phyloP scores from a whole-genome alignment of 2,888 invertebrate species.

The Linhomoeus sp. region DNA sequence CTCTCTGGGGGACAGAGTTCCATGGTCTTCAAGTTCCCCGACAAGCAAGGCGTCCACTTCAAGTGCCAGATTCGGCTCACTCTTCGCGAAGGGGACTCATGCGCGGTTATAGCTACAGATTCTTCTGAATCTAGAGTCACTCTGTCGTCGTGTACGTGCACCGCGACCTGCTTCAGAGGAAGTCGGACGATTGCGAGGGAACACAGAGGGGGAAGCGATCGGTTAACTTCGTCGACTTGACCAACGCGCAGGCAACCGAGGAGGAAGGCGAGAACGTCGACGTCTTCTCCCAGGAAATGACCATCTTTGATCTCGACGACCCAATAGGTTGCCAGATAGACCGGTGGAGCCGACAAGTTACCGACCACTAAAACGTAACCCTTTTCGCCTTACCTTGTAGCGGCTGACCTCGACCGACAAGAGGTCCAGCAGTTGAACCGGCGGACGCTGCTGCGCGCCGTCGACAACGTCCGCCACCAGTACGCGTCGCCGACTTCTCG shows the following conservation, averaged over 20 bases:
- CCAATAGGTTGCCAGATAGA: slow-evolving; percentile 6
- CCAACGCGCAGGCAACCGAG: slow-evolving; percentile 3
- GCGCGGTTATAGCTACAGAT: slow-evolving; percentile 1
- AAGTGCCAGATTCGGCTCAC: slow-evolving; percentile 19
- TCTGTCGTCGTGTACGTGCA: too few species aligned
- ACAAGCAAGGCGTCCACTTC: slow-evolving; percentile 19
- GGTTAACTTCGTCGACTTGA: not conserved
- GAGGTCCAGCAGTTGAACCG: slow-evolving; percentile 1
- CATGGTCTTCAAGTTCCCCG: slow-evolving; percentile 23
- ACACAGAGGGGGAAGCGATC: slow-evolving; percentile 16
- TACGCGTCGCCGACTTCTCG: not conserved
- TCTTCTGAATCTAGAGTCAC: too few species aligned
- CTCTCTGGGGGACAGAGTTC: not conserved
- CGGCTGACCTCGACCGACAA: slow-evolving; percentile 4
- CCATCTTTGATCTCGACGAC: slow-evolving; percentile 17
- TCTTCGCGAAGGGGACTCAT: slow-evolving; percentile 11
- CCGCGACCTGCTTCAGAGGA: too few species aligned
- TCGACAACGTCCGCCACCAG: too few species aligned
- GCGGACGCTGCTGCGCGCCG: not conserved
- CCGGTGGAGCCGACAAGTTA: not conserved
- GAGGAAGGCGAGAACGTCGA: slow-evolving; percentile 12
- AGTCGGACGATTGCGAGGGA: slow-evolving; percentile 15
- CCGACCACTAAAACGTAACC: not conserved
- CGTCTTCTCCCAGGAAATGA: slow-evolving; percentile 19
- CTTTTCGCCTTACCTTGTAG: slow-evolving; percentile 6